Evolutionary conservation across 2,888 invertebrate species (phyloP).

Genomic region (Listrodromus nycthemerus): DNA sequence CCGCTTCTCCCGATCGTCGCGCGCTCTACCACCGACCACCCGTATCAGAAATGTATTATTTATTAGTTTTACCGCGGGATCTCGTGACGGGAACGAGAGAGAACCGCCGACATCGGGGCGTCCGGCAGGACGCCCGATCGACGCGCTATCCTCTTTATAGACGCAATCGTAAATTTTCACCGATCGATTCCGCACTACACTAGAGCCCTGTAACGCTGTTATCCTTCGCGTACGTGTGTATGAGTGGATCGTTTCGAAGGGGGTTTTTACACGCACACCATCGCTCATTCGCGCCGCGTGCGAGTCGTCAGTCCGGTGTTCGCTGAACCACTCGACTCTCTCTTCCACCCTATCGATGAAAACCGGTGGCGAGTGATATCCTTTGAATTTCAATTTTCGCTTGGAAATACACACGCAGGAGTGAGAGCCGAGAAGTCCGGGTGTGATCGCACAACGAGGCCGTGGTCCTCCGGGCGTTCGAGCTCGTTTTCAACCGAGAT

Average conservation of each 20-base stretch:
- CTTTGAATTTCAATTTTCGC: conserved; percentile 69
- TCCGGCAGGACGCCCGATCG: conserved; percentile 59
- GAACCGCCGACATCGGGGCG: conserved; percentile 65
- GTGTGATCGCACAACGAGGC: conserved; percentile 46
- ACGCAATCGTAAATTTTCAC: conserved; percentile 75
- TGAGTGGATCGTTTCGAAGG: background rate
- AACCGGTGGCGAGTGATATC: conserved; percentile 68
- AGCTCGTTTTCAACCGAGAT: conserved; percentile 54
- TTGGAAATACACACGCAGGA: conserved; percentile 12
- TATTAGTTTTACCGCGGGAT: conserved; percentile 72
- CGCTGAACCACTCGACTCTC: conserved; percentile 50
- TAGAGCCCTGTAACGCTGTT: conserved; percentile 43
- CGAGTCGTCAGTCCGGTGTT: conserved; percentile 58
- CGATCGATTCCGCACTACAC: conserved; percentile 56
- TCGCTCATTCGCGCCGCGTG: conserved; percentile 67
- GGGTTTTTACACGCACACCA: conserved; percentile 36
- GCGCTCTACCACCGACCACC: conserved; percentile 69
- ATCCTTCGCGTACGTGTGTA: conserved; percentile 6
- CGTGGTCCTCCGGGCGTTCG: conserved; percentile 49
- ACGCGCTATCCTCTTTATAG: conserved; percentile 67
- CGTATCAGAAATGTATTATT: conserved; percentile 78
- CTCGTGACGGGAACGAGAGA: conserved; percentile 69
- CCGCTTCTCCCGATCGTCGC: conserved; percentile 53
- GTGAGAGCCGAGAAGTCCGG: conserved; percentile 48
- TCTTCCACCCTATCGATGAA: conserved; percentile 52